Evolutionary conservation across 2,113 vertebrate genomes (phyloP).

Genomic region (Phalacrocorax brasilianus): DNA sequence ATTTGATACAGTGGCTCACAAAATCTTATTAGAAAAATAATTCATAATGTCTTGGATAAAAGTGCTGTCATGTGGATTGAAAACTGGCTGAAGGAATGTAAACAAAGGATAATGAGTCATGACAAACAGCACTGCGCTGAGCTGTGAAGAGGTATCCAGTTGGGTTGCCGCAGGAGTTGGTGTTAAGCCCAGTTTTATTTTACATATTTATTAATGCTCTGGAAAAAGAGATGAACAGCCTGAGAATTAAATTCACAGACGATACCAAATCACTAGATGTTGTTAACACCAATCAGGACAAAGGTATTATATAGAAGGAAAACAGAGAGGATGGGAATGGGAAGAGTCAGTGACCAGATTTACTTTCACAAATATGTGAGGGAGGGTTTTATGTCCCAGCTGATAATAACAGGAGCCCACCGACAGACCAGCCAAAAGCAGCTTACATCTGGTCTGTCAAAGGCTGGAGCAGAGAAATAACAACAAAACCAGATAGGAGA

Average conservation of each 20-base stretch:
- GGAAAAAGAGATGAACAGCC: constrained; percentile 15
- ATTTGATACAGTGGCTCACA: neutral
- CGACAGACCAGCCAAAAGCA: neutral
- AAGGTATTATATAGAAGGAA: neutral
- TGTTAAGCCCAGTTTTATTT: constrained; percentile 22
- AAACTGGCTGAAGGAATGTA: neutral
- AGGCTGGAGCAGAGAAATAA: neutral
- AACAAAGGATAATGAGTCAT: constrained; percentile 26
- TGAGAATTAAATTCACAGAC: constrained; percentile 6
- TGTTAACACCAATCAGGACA: neutral
- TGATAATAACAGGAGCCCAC: neutral
- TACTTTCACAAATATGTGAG: neutral
- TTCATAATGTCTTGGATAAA: neutral
- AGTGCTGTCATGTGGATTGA: neutral
- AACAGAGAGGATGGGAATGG: neutral
- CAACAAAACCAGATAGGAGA: neutral
- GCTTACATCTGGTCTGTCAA: neutral
- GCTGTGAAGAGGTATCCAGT: neutral
- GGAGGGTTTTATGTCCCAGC: neutral
- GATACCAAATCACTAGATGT: neutral
- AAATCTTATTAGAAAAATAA: constrained; percentile 43
- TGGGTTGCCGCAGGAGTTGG: neutral
- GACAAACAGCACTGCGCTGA: neutral
- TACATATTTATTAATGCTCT: constrained; percentile 25
- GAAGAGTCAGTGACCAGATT: neutral